Evolutionary conservation across 2,113 vertebrate genomes (phyloP).

Genomic region (Procapra przewalskii): DNA sequence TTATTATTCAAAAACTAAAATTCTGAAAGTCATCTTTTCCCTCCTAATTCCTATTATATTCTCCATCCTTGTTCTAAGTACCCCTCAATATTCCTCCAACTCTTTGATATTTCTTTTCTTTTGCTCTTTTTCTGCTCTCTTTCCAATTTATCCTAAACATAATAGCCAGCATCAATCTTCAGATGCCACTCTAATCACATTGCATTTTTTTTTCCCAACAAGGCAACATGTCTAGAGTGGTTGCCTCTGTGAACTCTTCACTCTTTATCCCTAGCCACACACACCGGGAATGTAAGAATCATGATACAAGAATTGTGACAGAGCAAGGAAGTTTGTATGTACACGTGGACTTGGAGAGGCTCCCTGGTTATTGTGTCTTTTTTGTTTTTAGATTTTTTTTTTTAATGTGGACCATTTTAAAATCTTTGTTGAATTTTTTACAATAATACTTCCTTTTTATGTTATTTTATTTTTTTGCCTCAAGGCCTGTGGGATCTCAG

Average conservation of each 20-base stretch:
- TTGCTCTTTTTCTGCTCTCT: neutral
- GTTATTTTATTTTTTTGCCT: neutral
- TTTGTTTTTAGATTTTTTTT: neutral
- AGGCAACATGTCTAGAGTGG: neutral
- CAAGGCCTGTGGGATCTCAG: neutral
- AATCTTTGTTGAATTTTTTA: neutral
- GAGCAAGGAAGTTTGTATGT: neutral
- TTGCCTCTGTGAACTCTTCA: neutral
- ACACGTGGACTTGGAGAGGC: neutral
- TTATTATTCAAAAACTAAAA: neutral
- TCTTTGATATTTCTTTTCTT: neutral
- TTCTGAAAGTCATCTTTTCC: neutral
- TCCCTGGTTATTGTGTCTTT: neutral
- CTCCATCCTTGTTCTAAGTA: neutral
- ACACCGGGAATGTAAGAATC: accelerated
- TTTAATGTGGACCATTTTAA: neutral
- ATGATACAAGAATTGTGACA: neutral
- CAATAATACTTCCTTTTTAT: neutral
- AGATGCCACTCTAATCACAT: neutral
- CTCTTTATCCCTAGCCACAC: accelerated
- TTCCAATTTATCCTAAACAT: neutral
- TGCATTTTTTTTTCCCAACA: neutral
- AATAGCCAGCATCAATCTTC: neutral
- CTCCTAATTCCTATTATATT: neutral
- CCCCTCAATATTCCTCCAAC: neutral